phyloP scores from a whole-genome alignment of 2,797 vertebrate genomes.

The Anguilla megastoma region DNA sequence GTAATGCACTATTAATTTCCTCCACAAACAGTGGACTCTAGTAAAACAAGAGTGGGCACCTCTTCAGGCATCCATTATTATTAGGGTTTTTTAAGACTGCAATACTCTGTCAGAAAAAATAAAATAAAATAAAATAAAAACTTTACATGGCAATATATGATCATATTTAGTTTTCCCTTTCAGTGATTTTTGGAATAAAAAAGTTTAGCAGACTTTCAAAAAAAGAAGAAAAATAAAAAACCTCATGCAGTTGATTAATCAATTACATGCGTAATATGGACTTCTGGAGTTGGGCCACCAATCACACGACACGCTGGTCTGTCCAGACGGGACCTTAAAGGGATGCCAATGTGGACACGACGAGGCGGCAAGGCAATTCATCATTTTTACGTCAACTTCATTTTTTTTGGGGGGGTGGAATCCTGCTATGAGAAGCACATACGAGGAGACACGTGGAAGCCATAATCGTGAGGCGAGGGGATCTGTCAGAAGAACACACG shows the following conservation, averaged over 20 bases:
- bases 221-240: neutral
- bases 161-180: neutral
- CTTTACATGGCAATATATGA: neutral
- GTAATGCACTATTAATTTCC: constrained; percentile 8
- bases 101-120: neutral
- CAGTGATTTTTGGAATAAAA: neutral
- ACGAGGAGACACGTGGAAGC: constrained; percentile 50
- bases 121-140: neutral
- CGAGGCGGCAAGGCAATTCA: neutral
- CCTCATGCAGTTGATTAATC: neutral
- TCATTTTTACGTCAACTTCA: neutral
- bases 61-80: neutral
- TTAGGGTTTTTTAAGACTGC: too few species aligned
- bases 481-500: constrained; percentile 38
- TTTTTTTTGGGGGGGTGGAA: constrained; percentile 5
- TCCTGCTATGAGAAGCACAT: constrained; percentile 8
- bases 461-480: constrained; percentile 40
- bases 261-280: constrained; percentile 2
- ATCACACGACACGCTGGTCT: neutral
- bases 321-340: neutral
- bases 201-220: neutral
- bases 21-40: neutral
- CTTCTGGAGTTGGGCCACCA: neutral
- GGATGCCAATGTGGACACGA: neutral
- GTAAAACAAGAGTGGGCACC: neutral